Base-by-base conservation (phyloP, 2,797 vertebrate species). In the Cossypha caffra region DNA sequence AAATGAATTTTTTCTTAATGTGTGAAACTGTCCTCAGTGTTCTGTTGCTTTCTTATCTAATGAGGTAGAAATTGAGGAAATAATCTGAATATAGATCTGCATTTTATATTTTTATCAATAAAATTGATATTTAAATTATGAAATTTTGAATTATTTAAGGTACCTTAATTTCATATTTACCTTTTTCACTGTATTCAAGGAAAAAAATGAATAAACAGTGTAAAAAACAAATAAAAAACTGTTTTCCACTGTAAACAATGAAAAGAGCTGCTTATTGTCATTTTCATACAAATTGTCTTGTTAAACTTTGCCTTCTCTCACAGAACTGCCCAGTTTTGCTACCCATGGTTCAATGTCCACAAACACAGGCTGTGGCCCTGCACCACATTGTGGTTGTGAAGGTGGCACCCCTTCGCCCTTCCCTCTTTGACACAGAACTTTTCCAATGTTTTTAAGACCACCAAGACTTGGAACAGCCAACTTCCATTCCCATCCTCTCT, bases 331-430 rank as follows among this genome's bases (percentile, higher is more conserved):
- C 13, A 7, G 5, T 58, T 88, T 51, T 52, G 43, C 40, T 82
- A 79, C 40, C 31, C 38, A 25, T 7, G 2, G 35, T 42, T 57
- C 17, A 10, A 4, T 2, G 5, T 9, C 10, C 33, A 35, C 61
- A 69, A 59, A n/a, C 1, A 1, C 31, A 48, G 74, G 8, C 33
- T 15, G 23, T 33, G 72, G 23, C 40, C 10, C 18, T 18, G 12
- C 25, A 7, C 5, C 1, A 1, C 1, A 11, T 2, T 26, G 7
- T 20, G 23, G 24, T 25, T 7, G 2, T 7, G 29, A 86, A 59
- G 12, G 25, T 40, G 45, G 16, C 24, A 33, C 20, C 29, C 7
- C 16, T 37, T 40, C 33, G 33, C 20, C 25, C n/a, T 58, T 33
- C 13, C 21, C 16, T 86, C 43, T 72, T 45, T 16, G n/a, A 35